Evolutionary conservation across 2,113 vertebrate species (phyloP).

Genomic region (Orthonyx spaldingii): DNA sequence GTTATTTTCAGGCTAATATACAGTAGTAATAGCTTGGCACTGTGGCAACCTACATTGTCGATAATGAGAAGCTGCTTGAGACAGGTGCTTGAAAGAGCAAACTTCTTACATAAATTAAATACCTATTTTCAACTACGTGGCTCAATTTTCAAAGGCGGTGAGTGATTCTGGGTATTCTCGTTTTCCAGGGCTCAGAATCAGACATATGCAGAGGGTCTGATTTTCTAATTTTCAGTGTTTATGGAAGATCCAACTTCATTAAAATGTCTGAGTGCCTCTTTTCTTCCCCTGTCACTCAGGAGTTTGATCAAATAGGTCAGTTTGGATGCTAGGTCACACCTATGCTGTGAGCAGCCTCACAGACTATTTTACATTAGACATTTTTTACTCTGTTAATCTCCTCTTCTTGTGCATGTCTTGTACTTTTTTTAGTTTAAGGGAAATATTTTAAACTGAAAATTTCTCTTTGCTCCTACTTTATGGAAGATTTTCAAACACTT

Average conservation of each 20-base stretch:
- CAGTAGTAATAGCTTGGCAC: slow-evolving; percentile 12
- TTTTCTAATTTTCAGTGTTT: slow-evolving; percentile 33
- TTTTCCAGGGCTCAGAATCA: background rate
- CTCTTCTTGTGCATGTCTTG: background rate
- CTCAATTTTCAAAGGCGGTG: background rate
- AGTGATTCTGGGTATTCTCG: background rate
- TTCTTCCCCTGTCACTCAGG: background rate
- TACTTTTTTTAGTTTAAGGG: background rate
- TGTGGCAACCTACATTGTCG: background rate
- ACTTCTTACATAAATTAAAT: slow-evolving; percentile 7
- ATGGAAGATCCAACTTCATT: background rate
- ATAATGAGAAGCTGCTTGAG: slow-evolving; percentile 34
- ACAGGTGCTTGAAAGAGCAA: slow-evolving; percentile 35
- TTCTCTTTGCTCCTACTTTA: background rate
- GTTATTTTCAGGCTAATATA: slow-evolving; percentile 24
- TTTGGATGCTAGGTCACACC: background rate
- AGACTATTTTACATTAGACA: background rate
- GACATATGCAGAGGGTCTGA: background rate
- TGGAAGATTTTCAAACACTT: background rate
- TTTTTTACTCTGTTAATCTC: background rate
- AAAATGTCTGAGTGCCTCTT: background rate
- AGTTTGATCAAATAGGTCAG: slow-evolving; percentile 4
- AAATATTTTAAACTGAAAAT: background rate
- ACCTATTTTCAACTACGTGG: background rate
- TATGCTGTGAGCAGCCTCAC: background rate